phyloP scores from a whole-genome alignment of 2,113 vertebrate species.

The Lathamus discolor region DNA sequence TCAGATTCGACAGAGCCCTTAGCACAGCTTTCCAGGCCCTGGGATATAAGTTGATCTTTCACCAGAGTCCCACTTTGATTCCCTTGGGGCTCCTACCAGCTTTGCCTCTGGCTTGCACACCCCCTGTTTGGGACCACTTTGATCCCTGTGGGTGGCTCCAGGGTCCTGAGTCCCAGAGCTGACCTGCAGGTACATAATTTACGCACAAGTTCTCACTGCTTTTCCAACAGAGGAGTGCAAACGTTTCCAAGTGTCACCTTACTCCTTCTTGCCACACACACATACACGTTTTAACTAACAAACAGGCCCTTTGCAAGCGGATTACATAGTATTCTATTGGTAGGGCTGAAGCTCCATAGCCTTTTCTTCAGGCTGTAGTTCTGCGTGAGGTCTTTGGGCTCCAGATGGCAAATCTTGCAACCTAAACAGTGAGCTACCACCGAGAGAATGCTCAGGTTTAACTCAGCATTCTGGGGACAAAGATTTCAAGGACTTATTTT shows the following conservation, averaged over 20 bases:
- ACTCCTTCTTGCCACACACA: background rate
- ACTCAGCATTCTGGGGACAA: background rate
- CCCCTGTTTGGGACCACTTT: fast-evolving
- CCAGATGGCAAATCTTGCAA: background rate
- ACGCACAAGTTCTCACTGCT: fast-evolving
- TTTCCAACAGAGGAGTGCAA: background rate
- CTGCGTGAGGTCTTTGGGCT: background rate
- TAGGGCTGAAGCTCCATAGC: background rate
- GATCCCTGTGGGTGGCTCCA: background rate
- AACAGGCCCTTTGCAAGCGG: background rate
- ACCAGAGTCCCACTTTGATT: background rate
- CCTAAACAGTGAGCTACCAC: background rate
- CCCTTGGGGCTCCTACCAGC: background rate
- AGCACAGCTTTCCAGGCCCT: background rate
- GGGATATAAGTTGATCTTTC: background rate
- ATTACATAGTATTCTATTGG: background rate
- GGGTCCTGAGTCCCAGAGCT: background rate
- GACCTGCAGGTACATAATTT: background rate
- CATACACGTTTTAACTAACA: fast-evolving
- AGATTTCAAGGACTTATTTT: background rate
- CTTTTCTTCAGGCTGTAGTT: background rate
- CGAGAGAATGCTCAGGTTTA: background rate
- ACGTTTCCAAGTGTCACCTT: background rate
- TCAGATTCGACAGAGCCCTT: background rate
- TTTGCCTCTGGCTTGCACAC: background rate